phyloP scores from a whole-genome alignment of 2,797 vertebrate species.

The Tamandua tetradactyla region DNA sequence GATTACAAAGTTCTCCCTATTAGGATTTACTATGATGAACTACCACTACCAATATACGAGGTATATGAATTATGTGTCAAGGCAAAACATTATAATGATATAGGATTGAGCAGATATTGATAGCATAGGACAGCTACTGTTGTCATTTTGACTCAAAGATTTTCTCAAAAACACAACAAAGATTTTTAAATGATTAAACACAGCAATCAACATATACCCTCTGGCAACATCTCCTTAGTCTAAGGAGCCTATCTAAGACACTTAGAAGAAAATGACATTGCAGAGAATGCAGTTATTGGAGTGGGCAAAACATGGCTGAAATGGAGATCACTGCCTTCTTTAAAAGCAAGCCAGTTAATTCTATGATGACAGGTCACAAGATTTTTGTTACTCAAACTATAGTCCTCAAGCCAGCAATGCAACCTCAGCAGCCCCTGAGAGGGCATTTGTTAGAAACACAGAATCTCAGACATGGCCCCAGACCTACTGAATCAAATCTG shows the following conservation, averaged over 20 bases:
- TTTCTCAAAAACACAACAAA: neutral
- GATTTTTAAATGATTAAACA: neutral
- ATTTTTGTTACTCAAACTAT: neutral
- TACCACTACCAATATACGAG: constrained; percentile 38
- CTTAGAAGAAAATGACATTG: neutral
- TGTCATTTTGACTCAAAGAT: constrained; percentile 48
- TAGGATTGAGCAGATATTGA: neutral
- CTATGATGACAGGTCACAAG: neutral
- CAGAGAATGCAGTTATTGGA: neutral
- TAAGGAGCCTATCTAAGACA: neutral
- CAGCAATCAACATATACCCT: neutral
- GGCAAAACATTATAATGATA: neutral
- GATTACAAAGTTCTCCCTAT: neutral
- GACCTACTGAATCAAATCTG: neutral
- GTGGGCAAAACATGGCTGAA: neutral
- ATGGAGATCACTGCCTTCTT: neutral
- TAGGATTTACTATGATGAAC: constrained; percentile 10
- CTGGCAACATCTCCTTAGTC: neutral
- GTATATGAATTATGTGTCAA: neutral
- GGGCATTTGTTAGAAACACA: neutral
- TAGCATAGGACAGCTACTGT: neutral
- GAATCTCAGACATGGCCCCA: neutral
- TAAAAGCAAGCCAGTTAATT: neutral
- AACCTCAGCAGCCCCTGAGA: neutral
- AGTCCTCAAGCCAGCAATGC: neutral